phyloP scores from a whole-genome alignment of 2,113 vertebrate species.

The Stegastes partitus region DNA sequence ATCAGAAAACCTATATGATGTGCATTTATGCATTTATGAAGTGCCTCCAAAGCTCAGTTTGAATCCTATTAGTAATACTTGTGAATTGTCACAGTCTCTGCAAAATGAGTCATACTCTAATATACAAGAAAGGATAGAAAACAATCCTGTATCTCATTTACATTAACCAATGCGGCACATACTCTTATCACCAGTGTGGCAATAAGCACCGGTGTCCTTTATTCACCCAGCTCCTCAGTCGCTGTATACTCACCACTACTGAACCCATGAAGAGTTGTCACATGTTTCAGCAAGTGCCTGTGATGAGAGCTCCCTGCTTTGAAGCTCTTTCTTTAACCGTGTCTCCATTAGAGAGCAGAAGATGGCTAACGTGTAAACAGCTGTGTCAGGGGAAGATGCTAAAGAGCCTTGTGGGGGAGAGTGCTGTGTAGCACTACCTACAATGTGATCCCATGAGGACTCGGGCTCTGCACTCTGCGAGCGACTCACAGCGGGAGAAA shows the following conservation, averaged over 20 bases:
- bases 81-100: constrained; percentile 12
- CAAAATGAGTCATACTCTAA: constrained; percentile 19
- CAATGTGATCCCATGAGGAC: constrained; percentile 74
- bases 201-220: constrained; percentile 34
- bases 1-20: constrained; percentile 8
- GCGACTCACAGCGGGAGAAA: constrained; percentile 71
- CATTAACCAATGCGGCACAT: constrained; percentile 47
- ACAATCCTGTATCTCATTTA: constrained; percentile 41
- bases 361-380: constrained; percentile 76
- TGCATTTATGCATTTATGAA: background rate
- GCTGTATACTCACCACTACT: constrained; percentile 38
- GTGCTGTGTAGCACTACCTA: constrained; percentile 60
- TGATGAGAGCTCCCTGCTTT: constrained; percentile 58
- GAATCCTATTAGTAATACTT: constrained; percentile 11
- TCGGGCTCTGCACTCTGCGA: constrained; percentile 48
- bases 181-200: constrained; percentile 9
- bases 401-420: constrained; percentile 66
- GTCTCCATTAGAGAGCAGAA: constrained; percentile 70
- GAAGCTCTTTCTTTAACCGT: constrained; percentile 65
- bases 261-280: constrained; percentile 62
- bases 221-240: constrained; percentile 38
- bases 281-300: constrained; percentile 65
- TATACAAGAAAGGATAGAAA: constrained; percentile 39
- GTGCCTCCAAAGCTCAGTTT: constrained; percentile 27
- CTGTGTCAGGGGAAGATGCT: constrained; percentile 69